Base-by-base conservation (phyloP, 2,797 vertebrate species). In the Trichosurus vulpecula region DNA sequence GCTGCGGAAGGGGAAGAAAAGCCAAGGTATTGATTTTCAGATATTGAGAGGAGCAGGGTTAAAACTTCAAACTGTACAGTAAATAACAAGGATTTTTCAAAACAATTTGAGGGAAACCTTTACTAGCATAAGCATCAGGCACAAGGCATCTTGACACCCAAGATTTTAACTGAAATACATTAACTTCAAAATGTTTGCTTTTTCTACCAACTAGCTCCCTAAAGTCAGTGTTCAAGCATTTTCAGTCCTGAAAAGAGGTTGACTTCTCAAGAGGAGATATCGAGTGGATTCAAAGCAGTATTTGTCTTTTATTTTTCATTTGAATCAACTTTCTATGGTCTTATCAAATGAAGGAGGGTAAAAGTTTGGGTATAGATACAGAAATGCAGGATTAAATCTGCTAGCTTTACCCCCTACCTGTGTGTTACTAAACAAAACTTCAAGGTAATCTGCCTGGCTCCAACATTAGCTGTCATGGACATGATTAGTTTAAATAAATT, bases 1-100 rank as follows among this genome's bases (percentile, higher is more conserved):
- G 89, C 41, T 92, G 53, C 47, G 74, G 41, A 19, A 30, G 55
- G 11, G 29, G 41, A 41, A 93, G 91, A 52, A 51, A 54, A 96
- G 57, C 30, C 93, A 96, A 87, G 53, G 16, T 52, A 91, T n/a
- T 96, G 52, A 97, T 92, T 96, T 97, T 66, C 90, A 94, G 95
- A 96, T 90, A 52, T 74, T 93, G 41, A 8, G 31, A 29, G 27
- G 91, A 81, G 3, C 74, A 25, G 3, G 74, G 74, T 81, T 81
- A 47, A 81, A 81, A 81, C 12, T 81, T 47, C 74, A 47, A 81
- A 47, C 41, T 2, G 3, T 47, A 47, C 22, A 25, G 41, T 8
- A 47, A 81, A 47, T 81, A 81, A 81, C 9, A 81, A 81, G 22
- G 19, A 81, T 81, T 81, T 47, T 11, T 81, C 41, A 47, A 47